A percentile compares a stretch with the other conserved stretches of the same genome.
These are phyloP conservation scores for Monochamus alternatus DNA, from an alignment of 2,888 invertebrate species.

Conservation along the genomic window DNA sequence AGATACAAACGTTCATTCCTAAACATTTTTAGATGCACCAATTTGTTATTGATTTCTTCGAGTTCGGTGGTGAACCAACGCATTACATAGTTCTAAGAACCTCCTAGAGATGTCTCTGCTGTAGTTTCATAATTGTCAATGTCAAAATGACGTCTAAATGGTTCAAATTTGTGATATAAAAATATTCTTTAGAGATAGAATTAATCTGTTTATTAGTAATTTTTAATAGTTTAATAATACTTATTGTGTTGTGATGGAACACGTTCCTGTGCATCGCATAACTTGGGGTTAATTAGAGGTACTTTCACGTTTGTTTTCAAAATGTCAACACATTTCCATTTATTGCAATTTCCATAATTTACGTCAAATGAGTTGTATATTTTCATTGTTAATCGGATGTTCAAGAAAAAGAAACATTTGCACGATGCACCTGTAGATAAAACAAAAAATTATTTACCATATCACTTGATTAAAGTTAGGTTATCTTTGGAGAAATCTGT, in stretches of 20 bases:
- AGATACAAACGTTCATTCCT: not conserved
- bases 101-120: not conserved
- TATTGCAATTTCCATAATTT: slow-evolving; percentile 40
- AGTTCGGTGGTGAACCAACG: no score
- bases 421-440: not conserved
- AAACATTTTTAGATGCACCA: not conserved
- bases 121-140: slow-evolving; percentile 14
- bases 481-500: slow-evolving; percentile 14
- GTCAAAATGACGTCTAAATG: slow-evolving; percentile 14
- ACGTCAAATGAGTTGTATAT: slow-evolving; percentile 52
- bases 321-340: slow-evolving; percentile 31
- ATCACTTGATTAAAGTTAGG: slow-evolving; percentile 27
- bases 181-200: slow-evolving; percentile 15
- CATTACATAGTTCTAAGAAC: no score
- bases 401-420: slow-evolving; percentile 11
- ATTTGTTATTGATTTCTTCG: not conserved
- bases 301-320: slow-evolving; percentile 29
- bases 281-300: slow-evolving; percentile 17
- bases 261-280: not conserved
- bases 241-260: not conserved
- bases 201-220: not conserved
- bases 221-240: not conserved
- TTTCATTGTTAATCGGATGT: slow-evolving; percentile 23
- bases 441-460: slow-evolving; percentile 4
- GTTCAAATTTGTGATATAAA: slow-evolving; percentile 21